A percentile compares a stretch with the other conserved stretches of the same genome.
These are phyloP conservation scores for Globia sparganii DNA, from an alignment of 2,888 invertebrate genomes.

Conservation along the genomic window DNA sequence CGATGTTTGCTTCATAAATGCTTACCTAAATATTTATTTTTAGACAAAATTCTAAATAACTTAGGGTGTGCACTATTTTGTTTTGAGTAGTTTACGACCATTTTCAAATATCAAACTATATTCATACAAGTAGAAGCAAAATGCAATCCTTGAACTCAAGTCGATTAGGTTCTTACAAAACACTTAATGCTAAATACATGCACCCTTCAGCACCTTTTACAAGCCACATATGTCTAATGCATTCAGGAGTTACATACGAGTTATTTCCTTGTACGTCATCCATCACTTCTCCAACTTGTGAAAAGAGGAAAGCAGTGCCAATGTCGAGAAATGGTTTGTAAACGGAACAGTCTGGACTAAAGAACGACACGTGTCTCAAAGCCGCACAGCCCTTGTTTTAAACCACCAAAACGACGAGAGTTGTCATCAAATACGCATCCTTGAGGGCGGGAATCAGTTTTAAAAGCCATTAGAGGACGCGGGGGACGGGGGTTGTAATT, in stretches of 20 bases:
- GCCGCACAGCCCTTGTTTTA: conserved; percentile 69
- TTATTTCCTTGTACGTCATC: conserved; percentile 12
- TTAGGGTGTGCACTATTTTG: too few relatives aligned
- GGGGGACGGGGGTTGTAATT: conserved; percentile 85
- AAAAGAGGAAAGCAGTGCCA: not conserved
- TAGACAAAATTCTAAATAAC: too few relatives aligned
- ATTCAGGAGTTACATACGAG: conserved; percentile 51
- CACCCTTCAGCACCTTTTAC: conserved; percentile 58
- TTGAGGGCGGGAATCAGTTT: conserved; percentile 89
- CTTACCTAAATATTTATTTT: too few relatives aligned
- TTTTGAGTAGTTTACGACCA: not conserved
- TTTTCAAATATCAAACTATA: not conserved
- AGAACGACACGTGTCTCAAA: conserved; percentile 65
- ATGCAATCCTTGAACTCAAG: not conserved
- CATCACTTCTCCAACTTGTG: conserved; percentile 15
- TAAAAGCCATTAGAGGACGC: conserved; percentile 89
- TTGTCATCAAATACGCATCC: conserved; percentile 91
- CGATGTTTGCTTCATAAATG: too few relatives aligned
- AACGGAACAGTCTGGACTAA: conserved; percentile 36
- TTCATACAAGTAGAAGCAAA: not conserved
- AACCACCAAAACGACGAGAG: conserved; percentile 81
- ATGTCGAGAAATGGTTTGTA: conserved; percentile 47
- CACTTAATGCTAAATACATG: conserved; percentile 38
- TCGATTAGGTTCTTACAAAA: conserved; percentile 51
- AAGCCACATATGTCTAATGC: conserved; percentile 70